phyloP scores from a whole-genome alignment of 1,140 invertebrate species.

The Geopemphigus sp. region DNA sequence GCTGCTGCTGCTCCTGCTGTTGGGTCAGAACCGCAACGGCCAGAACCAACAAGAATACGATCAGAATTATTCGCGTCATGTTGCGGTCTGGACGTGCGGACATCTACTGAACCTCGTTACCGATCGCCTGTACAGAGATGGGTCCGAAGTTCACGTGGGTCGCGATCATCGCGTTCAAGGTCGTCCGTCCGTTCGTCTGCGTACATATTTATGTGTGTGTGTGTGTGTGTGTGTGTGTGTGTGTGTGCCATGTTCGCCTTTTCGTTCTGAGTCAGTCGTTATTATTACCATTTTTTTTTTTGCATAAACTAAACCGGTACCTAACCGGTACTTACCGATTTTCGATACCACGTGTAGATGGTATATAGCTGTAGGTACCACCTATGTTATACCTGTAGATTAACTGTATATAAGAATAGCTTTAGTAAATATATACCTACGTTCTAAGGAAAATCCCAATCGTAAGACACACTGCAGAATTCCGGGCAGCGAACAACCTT shows the following conservation, averaged over 20 bases:
- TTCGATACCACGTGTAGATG: no score
- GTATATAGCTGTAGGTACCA: no score
- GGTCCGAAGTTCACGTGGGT: slow-evolving; percentile 31
- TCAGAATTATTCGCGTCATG: slow-evolving; percentile 28
- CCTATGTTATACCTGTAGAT: no score
- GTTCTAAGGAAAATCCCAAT: neutral
- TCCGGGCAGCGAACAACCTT: neutral
- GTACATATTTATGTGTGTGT: neutral
- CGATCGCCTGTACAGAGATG: neutral
- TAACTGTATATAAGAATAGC: no score
- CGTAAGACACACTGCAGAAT: neutral
- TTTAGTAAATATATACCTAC: neutral
- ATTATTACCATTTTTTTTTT: neutral
- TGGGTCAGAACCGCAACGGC: neutral
- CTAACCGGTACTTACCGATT: neutral
- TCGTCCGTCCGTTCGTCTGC: neutral
- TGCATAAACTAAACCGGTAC: slow-evolving; percentile 26
- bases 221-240: neutral
- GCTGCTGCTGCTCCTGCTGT: slow-evolving; percentile 51
- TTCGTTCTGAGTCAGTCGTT: neutral
- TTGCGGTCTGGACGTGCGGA: slow-evolving; percentile 19
- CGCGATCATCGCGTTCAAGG: slow-evolving; percentile 10
- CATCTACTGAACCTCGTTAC: slow-evolving; percentile 24
- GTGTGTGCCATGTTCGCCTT: neutral
- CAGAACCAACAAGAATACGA: neutral